Evolutionary conservation across 2,797 vertebrate species (phyloP).

Genomic region (Sciurus vulgaris): DNA sequence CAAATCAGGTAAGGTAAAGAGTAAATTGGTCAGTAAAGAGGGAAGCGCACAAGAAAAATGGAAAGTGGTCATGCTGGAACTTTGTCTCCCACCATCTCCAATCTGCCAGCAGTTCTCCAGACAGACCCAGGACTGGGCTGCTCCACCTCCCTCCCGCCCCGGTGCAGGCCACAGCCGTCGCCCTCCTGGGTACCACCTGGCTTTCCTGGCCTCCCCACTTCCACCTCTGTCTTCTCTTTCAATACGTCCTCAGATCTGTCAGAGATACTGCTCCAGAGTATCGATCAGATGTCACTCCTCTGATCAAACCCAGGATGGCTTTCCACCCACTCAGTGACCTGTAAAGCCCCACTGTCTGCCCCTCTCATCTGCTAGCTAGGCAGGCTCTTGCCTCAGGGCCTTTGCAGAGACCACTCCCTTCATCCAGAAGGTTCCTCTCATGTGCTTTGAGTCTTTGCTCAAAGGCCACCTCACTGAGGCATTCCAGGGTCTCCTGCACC

Average conservation of each 20-base stretch:
- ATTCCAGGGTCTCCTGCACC: neutral
- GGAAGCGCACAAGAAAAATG: neutral
- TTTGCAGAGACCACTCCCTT: neutral
- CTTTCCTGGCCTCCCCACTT: neutral
- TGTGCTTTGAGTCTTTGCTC: neutral
- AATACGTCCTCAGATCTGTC: neutral
- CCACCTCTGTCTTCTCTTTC: neutral
- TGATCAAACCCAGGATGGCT: neutral
- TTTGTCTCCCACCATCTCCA: too few species aligned
- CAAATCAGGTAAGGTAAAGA: neutral
- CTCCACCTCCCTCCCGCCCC: accelerated
- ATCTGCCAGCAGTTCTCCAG: neutral
- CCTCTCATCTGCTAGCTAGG: neutral
- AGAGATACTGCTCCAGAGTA: neutral
- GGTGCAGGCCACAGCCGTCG: neutral
- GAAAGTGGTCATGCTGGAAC: too few species aligned
- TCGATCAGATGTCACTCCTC: neutral
- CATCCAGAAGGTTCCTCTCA: neutral
- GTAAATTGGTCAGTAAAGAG: neutral
- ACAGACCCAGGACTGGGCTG: too few species aligned
- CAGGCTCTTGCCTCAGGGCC: neutral
- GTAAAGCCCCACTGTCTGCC: neutral
- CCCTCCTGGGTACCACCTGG: neutral
- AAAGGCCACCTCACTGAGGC: neutral
- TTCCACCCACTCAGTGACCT: neutral